Evolutionary conservation across 2,113 vertebrate genomes (phyloP).

Genomic region (Prochilodus magdalenae): DNA sequence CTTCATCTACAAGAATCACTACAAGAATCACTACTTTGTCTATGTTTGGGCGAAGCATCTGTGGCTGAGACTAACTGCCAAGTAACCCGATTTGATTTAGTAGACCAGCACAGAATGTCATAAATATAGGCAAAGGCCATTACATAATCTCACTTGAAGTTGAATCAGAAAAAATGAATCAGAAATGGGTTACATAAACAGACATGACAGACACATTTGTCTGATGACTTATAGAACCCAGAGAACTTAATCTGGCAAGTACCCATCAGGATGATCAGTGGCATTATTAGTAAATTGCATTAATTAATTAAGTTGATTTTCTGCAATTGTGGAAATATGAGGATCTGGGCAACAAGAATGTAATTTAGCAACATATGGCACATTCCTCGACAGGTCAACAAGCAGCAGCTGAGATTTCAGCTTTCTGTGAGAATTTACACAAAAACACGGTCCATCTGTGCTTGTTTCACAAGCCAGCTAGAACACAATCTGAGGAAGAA

Average conservation of each 20-base stretch:
- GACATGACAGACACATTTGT: too few relatives aligned
- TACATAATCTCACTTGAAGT: neutral
- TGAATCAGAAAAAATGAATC: neutral
- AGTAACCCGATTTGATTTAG: neutral
- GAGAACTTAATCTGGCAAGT: neutral
- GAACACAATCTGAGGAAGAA: constrained; percentile 56
- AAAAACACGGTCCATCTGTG: constrained; percentile 70
- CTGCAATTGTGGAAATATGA: neutral
- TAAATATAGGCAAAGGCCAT: neutral
- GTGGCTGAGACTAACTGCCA: neutral
- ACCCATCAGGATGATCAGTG: neutral
- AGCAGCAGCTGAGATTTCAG: constrained; percentile 61
- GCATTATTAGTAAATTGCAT: constrained; percentile 26
- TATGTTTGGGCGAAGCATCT: too few relatives aligned
- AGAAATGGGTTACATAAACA: neutral
- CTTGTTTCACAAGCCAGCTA: constrained; percentile 51
- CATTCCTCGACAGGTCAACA: constrained; percentile 66
- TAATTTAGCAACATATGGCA: constrained; percentile 66
- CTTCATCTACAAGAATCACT: too few relatives aligned
- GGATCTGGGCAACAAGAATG: neutral
- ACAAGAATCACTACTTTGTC: too few relatives aligned
- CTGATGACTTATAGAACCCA: neutral
- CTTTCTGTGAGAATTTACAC: constrained; percentile 59
- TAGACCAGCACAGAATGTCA: neutral
- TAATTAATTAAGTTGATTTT: constrained; percentile 16